phyloP scores from a whole-genome alignment of 1,140 invertebrate species.

The Psilanteris sp. region DNA sequence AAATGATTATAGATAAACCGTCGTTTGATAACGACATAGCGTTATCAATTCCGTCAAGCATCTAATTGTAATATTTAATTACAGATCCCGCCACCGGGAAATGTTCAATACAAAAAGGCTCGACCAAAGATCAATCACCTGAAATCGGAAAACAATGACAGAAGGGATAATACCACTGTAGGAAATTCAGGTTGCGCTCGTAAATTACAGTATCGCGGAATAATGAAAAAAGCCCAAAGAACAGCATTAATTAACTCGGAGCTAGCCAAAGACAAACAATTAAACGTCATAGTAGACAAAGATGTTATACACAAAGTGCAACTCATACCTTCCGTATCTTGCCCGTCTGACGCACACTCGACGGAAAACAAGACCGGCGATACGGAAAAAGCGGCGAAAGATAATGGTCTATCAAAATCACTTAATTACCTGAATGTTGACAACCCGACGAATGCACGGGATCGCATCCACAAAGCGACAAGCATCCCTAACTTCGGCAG shows the following conservation, averaged over 20 bases:
- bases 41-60: no score
- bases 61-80: background rate
- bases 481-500: background rate
- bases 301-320: background rate
- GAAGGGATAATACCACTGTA: background rate
- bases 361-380: background rate
- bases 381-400: background rate
- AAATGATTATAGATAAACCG: no score
- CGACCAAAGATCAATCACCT: slow-evolving; percentile 12
- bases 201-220: slow-evolving; percentile 6
- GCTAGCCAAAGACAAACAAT: background rate
- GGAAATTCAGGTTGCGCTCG: slow-evolving; percentile 24
- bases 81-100: slow-evolving; percentile 22
- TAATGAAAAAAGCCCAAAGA: background rate
- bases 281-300: background rate
- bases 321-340: background rate
- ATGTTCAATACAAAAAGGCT: slow-evolving; percentile 17
- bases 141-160: slow-evolving; percentile 7
- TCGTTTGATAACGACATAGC: no score
- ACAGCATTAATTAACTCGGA: background rate
- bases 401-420: background rate
- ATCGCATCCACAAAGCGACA: background rate
- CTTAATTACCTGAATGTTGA: slow-evolving; percentile 4
- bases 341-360: background rate
- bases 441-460: no score